These are phyloP conservation scores for Drosophila tristis DNA, from an alignment of 1,140 invertebrate species.

Conservation along the genomic window DNA sequence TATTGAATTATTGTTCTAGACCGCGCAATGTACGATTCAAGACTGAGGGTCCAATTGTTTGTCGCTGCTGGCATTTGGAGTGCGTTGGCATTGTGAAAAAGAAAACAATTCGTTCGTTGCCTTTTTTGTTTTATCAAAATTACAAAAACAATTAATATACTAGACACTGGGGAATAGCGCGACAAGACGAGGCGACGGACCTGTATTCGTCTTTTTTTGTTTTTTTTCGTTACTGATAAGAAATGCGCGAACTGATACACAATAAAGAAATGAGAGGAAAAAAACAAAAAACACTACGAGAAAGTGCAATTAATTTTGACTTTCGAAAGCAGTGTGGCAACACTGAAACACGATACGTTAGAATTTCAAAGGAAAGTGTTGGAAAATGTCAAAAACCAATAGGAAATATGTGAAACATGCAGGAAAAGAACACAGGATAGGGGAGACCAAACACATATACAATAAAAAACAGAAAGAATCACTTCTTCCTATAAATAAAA, in stretches of 20 bases:
- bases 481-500: neutral
- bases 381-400: too few species aligned
- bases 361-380: too few species aligned
- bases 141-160: constrained; percentile 54
- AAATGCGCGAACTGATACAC: constrained; percentile 47
- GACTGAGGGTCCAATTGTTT: constrained; percentile 45
- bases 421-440: too few species aligned
- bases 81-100: constrained; percentile 60
- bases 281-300: constrained; percentile 10
- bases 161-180: constrained; percentile 17
- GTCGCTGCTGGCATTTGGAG: constrained; percentile 36
- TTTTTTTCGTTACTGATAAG: constrained; percentile 50
- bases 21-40: constrained; percentile 51
- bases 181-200: constrained; percentile 10
- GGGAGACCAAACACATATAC: too few species aligned
- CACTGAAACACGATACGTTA: constrained; percentile 3
- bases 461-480: too few species aligned
- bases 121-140: constrained; percentile 66
- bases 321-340: constrained; percentile 12
- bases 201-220: constrained; percentile 10
- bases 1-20: constrained; percentile 44
- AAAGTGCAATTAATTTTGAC: constrained; percentile 24
- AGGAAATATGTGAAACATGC: too few species aligned
- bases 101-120: constrained; percentile 10
- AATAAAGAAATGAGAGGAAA: constrained; percentile 30